A percentile compares a stretch with the other conserved stretches of the same genome.
Conservation (phyloP, 2,113 vertebrate genomes). For the Fregata magnificens region DNA sequence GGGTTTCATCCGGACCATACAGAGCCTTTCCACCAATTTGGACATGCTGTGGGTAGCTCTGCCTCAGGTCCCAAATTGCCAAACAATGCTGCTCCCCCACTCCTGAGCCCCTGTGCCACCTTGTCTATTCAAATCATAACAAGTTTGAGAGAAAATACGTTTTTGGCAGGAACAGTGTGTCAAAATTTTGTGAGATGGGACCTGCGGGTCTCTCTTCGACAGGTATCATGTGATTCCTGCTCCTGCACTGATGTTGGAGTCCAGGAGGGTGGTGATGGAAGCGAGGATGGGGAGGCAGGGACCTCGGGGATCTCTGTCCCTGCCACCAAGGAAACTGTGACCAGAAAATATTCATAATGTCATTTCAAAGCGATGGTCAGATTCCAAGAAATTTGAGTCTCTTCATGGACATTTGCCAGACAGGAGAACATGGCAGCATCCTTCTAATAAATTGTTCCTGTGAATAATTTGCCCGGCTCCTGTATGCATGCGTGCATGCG, state of each 20-base stretch:
- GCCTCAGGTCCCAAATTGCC: neutral
- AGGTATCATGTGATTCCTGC: neutral
- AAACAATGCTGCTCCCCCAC: neutral
- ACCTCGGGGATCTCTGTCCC: neutral
- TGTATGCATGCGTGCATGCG: neutral
- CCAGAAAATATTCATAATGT: neutral
- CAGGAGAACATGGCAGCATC: neutral
- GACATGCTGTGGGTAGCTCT: neutral
- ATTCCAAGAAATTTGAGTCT: neutral
- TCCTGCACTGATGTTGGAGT: neutral
- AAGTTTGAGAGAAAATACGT: neutral
- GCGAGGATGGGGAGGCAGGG: rapidly evolving
- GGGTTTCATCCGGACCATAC: neutral
- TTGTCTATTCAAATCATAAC: neutral
- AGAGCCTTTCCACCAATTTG: neutral
- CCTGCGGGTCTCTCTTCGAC: neutral
- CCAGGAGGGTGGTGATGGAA: neutral
- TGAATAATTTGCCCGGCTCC: neutral
- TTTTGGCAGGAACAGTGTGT: neutral
- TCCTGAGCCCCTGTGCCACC: neutral
- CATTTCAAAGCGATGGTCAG: neutral
- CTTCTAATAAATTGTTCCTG: neutral
- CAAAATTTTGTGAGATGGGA: neutral
- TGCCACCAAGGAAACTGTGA: neutral
- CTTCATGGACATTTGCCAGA: neutral